phyloP scores from a whole-genome alignment of 2,888 invertebrate genomes.

The Eupithecia dodoneata region DNA sequence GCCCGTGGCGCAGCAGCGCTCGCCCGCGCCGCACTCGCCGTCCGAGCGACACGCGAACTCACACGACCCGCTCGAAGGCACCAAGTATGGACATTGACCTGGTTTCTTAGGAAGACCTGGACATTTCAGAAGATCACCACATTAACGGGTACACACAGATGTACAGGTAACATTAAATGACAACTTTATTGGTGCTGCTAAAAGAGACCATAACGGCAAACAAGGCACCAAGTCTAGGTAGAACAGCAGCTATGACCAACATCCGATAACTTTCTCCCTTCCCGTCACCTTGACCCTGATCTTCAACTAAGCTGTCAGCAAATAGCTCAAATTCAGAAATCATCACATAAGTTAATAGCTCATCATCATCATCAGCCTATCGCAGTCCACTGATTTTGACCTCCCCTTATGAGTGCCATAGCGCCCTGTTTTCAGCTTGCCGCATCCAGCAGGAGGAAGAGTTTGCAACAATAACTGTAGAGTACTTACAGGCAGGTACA shows the following conservation, averaged over 20 bases:
- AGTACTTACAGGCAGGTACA: constrained; percentile 89
- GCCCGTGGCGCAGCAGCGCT: constrained; percentile 93
- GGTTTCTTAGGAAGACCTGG: constrained; percentile 87
- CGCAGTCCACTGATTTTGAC: too few species aligned
- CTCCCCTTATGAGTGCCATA: too few species aligned
- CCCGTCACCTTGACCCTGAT: not conserved
- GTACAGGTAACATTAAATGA: too few species aligned
- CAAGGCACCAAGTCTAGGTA: not conserved
- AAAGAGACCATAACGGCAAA: not conserved
- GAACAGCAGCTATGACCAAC: not conserved
- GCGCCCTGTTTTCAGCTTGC: too few species aligned
- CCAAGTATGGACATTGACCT: constrained; percentile 93
- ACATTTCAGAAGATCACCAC: not conserved
- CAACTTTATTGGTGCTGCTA: not conserved
- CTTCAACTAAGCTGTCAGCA: not conserved
- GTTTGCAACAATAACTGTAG: too few species aligned
- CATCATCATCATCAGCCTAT: too few species aligned
- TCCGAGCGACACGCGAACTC: constrained; percentile 91
- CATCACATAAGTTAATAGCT: too few species aligned
- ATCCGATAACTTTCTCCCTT: not conserved
- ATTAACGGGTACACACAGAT: too few species aligned
- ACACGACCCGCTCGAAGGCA: constrained; percentile 88
- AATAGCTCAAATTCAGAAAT: not conserved
- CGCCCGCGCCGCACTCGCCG: constrained; percentile 87
- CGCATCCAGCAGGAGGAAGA: too few species aligned